Evolutionary conservation across 2,797 vertebrate genomes (phyloP), one percentile per base, ranked within the genome.

Genomic region (Austrolebias charrua): DNA sequence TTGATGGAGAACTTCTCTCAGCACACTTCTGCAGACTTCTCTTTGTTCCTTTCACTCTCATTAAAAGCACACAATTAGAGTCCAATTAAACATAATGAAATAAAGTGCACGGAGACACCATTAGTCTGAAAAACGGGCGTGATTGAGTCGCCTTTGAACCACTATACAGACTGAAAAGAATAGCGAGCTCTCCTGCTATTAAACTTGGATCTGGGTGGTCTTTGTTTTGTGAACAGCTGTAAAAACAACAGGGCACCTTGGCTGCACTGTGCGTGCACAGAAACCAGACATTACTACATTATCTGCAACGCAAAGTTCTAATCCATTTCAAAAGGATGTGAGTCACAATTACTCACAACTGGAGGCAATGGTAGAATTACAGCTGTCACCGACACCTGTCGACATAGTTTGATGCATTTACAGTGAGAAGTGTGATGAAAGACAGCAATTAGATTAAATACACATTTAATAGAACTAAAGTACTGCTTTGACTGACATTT

Each of bases 61-160:
- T 76, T 79, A 85, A 84, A 88, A 33, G 75, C 70, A 66, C 67
- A 83, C 66, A 81, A 85, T 90, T 84, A 87, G 68, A 72, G 65
- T 60, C 42, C 68, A 66, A 83, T 86, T 87, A 82, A 76, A 81
- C 1, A 6, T 71, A 81, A 87, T 86, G 63, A 81, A 85, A 82
- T 80, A 79, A 86, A 85, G 69, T 54, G 72, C 60, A 62, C 2
- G 7, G 60, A 75, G 77, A 76, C 48, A 42, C 71, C 73, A 77
- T 85, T 82, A 86, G 77, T 72, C 70, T 81, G 69, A 80, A 71
- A 75, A 40, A 79, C 72, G 0, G 49, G 48, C 14, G 55, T 80
- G 82, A 87, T 71, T 69, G 76, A 81, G 74, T 61, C 24, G 15
- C 29, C 14, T 43, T 55, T 81, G 71, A 78, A 88, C 86, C 83